These are phyloP conservation scores for Heterodera carotae DNA, from an alignment of 1,140 invertebrate genomes.

Conservation along the genomic window DNA sequence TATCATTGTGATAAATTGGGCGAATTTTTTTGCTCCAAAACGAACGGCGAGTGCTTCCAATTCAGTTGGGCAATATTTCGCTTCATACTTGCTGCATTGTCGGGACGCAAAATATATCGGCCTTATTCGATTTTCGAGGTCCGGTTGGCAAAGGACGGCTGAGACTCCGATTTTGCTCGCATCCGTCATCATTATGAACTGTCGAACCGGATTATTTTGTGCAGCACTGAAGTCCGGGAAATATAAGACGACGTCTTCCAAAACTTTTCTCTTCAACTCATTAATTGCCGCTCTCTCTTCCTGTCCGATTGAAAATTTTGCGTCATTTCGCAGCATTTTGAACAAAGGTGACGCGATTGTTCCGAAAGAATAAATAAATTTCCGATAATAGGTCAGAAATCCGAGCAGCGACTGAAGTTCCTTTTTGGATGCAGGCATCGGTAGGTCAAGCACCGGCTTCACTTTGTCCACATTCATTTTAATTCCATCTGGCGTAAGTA, in stretches of 20 bases:
- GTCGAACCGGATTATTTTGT: too few relatives aligned
- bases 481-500: slow-evolving; percentile 62
- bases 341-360: neutral
- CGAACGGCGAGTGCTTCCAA: too few relatives aligned
- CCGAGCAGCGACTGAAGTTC: slow-evolving; percentile 68
- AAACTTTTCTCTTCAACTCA: neutral
- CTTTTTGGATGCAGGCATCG: slow-evolving; percentile 59
- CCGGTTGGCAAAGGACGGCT: too few relatives aligned
- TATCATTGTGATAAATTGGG: too few relatives aligned
- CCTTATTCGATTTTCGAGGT: too few relatives aligned
- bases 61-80: too few relatives aligned
- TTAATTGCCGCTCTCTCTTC: neutral
- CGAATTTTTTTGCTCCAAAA: too few relatives aligned
- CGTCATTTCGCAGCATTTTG: neutral
- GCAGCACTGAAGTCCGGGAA: too few relatives aligned
- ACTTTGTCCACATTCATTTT: slow-evolving; percentile 66
- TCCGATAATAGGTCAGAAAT: slow-evolving; percentile 64
- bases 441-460: slow-evolving; percentile 56
- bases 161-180: too few relatives aligned
- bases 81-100: too few relatives aligned
- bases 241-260: neutral
- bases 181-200: too few relatives aligned
- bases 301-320: neutral
- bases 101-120: too few relatives aligned
- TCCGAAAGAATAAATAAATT: slow-evolving; percentile 17